Base-by-base conservation (phyloP, 2,797 vertebrate species). In the Oreochromis grahami region DNA sequence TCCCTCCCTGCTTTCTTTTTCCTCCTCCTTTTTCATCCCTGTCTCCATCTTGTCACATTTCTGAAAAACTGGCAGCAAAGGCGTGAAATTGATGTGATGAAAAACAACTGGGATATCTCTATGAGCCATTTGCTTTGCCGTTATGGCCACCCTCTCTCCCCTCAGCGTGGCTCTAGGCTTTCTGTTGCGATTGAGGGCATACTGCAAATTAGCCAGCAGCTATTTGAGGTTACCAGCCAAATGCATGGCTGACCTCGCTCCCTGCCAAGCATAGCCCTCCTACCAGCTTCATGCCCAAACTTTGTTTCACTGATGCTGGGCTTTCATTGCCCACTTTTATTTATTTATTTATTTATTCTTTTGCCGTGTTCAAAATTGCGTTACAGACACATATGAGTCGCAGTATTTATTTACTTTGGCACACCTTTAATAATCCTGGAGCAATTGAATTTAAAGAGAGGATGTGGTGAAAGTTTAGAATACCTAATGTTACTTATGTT, bases 41-140 rank as follows among this genome's bases (percentile, higher is more conserved):
- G 65, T 87, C 89, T 90, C 90, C 83, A 87, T 93, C 86, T 90
- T 88, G 86, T 92, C 85, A 85, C 87, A 87, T 90, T 90, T 88
- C 84, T 84, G 85, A 87, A 82, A 89, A 92, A 91, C 82, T 81
- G 84, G 81, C 76, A 8, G 85, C 83, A 80, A 79, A 90, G 86
- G 90, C 85, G 91, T 94, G 94, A 96, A 96, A 95, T 95, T 93
- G 94, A 94, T 93, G 93, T 93, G 92, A 95, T 95, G 95, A 94
- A 95, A 96, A 95, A 95, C 94, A 96, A 94, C 92, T 88, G 87
- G 92, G 90, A 92, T 95, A 94, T 94, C 94, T 96, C 94, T 92
- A 93, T 93, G 92, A 96, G 92, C 91, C 94, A 95, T 95, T 96
- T 94, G 93, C 90, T 94, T 90, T 91, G 88, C 87, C 83, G 88